phyloP scores from a whole-genome alignment of 2,113 vertebrate species.

The Empidonax traillii region DNA sequence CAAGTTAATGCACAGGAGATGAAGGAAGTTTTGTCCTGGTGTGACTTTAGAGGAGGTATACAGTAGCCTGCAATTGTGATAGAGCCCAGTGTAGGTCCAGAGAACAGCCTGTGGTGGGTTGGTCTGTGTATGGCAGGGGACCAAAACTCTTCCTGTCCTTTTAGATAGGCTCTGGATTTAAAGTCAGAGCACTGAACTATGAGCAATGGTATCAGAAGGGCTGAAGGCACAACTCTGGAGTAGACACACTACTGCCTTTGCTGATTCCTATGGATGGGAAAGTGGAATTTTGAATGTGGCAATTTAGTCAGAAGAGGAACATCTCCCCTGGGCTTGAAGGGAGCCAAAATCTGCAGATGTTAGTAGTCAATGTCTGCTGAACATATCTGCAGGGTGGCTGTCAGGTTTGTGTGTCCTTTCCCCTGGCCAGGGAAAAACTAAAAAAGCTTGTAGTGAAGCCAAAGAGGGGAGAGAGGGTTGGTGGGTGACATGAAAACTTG shows the following conservation, averaged over 20 bases:
- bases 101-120: neutral
- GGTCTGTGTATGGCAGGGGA: no score
- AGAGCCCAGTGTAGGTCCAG: neutral
- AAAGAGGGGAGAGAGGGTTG: neutral
- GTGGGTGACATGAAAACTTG: neutral
- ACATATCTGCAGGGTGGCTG: neutral
- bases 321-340: neutral
- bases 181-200: neutral
- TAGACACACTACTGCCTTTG: neutral
- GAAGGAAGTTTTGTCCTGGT: neutral
- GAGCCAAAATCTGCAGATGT: neutral
- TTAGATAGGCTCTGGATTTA: neutral
- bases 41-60: neutral
- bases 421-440: neutral
- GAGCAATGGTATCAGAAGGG: neutral
- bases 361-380: neutral
- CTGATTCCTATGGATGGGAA: neutral
- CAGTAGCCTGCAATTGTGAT: neutral
- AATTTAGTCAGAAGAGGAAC: neutral
- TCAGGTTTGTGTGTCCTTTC: neutral
- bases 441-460: neutral
- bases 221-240: neutral
- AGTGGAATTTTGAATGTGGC: neutral
- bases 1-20: neutral
- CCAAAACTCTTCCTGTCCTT: neutral